These are phyloP conservation scores for Trachymyrmex cornetzi DNA, from an alignment of 1,140 invertebrate species.

Conservation along the genomic window DNA sequence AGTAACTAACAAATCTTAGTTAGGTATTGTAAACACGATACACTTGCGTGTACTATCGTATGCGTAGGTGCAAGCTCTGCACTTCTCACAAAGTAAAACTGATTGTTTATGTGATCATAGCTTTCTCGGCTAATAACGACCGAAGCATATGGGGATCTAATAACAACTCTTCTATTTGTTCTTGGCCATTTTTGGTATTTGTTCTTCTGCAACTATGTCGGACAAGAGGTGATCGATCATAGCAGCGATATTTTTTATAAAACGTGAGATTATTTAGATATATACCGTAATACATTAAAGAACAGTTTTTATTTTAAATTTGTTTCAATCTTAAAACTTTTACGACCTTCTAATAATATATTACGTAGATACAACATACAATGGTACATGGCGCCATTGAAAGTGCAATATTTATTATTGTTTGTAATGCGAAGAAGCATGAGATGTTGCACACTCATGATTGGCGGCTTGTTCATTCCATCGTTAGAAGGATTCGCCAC, in stretches of 20 bases:
- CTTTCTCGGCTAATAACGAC: slow-evolving; percentile 21
- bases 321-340: not conserved
- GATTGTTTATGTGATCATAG: slow-evolving; percentile 21
- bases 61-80: not conserved
- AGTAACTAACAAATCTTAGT: not conserved
- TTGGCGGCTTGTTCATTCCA: slow-evolving; percentile 52
- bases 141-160: not conserved
- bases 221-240: slow-evolving; percentile 48
- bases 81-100: not conserved
- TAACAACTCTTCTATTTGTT: not conserved
- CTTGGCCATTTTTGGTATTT: slow-evolving; percentile 22
- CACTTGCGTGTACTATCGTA: not conserved
- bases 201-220: slow-evolving; percentile 39
- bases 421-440: slow-evolving; percentile 63
- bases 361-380: slow-evolving; percentile 54
- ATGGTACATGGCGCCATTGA: slow-evolving; percentile 61
- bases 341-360: not conserved
- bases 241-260: slow-evolving; percentile 42
- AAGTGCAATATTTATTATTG: slow-evolving; percentile 63
- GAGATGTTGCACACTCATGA: slow-evolving; percentile 4
- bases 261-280: slow-evolving; percentile 41
- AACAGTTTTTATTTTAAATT: not conserved
- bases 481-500: slow-evolving; percentile 64
- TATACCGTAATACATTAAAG: not conserved
- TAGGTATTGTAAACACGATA: not conserved